Conservation (phyloP, 2,888 invertebrate genomes). For the Geotrupes spiniger region DNA sequence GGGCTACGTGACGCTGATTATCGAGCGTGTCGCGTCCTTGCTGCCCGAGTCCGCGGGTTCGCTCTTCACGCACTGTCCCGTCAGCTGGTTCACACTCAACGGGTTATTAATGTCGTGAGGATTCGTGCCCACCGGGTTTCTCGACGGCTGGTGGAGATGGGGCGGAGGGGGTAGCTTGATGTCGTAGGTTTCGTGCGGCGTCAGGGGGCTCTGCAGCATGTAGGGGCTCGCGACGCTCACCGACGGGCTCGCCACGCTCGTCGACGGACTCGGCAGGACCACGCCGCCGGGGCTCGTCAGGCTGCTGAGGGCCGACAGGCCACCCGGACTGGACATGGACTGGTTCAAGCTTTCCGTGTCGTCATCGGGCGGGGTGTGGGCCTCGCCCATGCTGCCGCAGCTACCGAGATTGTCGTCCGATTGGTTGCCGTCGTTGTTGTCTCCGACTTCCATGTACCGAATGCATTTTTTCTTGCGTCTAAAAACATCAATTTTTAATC, state of each 20-base stretch:
- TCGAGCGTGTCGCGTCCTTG: constrained; percentile 46
- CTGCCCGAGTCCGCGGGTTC: constrained; percentile 44
- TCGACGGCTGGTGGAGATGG: constrained; percentile 51
- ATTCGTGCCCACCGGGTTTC: constrained; percentile 87
- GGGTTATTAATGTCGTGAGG: constrained; percentile 92
- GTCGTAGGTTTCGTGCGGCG: constrained; percentile 48
- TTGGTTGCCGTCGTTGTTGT: constrained; percentile 61
- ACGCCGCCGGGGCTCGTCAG: constrained; percentile 65
- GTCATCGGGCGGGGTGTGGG: constrained; percentile 64
- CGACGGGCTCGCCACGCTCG: constrained; percentile 65
- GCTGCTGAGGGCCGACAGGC: constrained; percentile 65
- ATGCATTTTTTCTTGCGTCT: constrained; percentile 98
- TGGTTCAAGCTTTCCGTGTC: constrained; percentile 63
- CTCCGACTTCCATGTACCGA: constrained; percentile 86
- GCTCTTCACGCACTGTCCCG: constrained; percentile 60
- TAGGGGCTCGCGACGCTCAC: constrained; percentile 61
- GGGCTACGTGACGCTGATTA: constrained; percentile 49
- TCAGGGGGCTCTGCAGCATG: constrained; percentile 53
- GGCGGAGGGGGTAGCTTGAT: constrained; percentile 48
- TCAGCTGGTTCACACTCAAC: constrained; percentile 84
- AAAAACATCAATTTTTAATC: too few species aligned
- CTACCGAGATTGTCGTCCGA: constrained; percentile 75
- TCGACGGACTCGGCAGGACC: constrained; percentile 76
- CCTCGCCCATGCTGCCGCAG: constrained; percentile 76
- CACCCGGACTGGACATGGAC: constrained; percentile 61